Evolutionary conservation across 2,797 vertebrate species (phyloP).

Genomic region (Fistularia tabacaria): DNA sequence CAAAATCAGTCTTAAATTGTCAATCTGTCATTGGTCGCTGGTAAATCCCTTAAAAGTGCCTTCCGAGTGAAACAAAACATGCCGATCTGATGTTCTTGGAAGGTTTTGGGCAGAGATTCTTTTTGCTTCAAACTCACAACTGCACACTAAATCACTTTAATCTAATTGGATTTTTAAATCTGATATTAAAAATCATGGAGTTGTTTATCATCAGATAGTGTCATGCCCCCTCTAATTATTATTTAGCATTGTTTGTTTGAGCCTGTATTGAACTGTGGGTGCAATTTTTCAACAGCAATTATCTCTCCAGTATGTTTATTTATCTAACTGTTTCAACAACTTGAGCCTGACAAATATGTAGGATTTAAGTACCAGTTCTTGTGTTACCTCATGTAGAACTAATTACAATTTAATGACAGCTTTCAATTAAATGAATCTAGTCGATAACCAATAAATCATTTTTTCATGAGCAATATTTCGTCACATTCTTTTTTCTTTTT

Average conservation of each 20-base stretch:
- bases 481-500: background rate
- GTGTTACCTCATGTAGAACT: slow-evolving; percentile 81
- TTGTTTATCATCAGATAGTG: slow-evolving; percentile 37
- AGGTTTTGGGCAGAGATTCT: slow-evolving; percentile 1
- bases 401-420: slow-evolving; percentile 81
- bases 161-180: slow-evolving; percentile 31
- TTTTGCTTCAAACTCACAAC: background rate
- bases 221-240: slow-evolving; percentile 42
- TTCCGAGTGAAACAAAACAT: slow-evolving; percentile 19
- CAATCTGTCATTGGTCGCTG: slow-evolving; percentile 11
- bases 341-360: slow-evolving; percentile 80
- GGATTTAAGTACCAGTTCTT: slow-evolving; percentile 77
- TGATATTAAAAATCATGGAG: slow-evolving; percentile 23
- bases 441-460: slow-evolving; percentile 78
- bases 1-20: slow-evolving; percentile 26
- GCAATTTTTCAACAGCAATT: slow-evolving; percentile 57
- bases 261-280: slow-evolving; percentile 46
- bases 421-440: slow-evolving; percentile 77
- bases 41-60: slow-evolving; percentile 25
- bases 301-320: slow-evolving; percentile 57
- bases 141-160: slow-evolving; percentile 15
- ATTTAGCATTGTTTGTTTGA: slow-evolving; percentile 42
- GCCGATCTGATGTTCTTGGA: background rate
- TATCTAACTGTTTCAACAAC: slow-evolving; percentile 50
- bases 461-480: slow-evolving; percentile 75